phyloP scores from a whole-genome alignment of 2,888 invertebrate species.

The Nebria brevicollis region DNA sequence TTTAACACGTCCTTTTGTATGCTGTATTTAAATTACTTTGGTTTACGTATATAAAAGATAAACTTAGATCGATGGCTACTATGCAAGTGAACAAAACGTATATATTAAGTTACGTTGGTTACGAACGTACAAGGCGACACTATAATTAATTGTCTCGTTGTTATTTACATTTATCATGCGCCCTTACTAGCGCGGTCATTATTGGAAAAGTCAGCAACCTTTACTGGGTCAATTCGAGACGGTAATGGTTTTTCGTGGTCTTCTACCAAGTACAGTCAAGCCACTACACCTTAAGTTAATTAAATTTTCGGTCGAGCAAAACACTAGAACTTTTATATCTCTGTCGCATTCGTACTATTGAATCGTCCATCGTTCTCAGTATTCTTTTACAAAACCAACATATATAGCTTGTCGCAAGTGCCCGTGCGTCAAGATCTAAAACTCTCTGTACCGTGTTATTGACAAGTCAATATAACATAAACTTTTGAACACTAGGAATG shows the following conservation, averaged over 20 bases:
- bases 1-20: no score
- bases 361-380: not conserved
- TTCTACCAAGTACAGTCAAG: constrained; percentile 22
- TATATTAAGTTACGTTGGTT: not conserved
- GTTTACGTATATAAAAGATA: not conserved
- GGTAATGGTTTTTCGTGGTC: constrained; percentile 44
- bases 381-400: constrained; percentile 11
- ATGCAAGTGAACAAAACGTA: not conserved
- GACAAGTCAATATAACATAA: not conserved
- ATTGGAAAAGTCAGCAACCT: constrained; percentile 43
- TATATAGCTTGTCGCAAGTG: not conserved
- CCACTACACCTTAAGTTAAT: constrained; percentile 42
- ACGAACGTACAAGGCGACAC: not conserved
- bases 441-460: not conserved
- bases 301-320: constrained; percentile 29
- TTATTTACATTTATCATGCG: constrained; percentile 44
- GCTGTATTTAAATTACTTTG: not conserved
- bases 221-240: constrained; percentile 42
- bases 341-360: not conserved
- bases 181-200: constrained; percentile 21
- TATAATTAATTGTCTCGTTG: constrained; percentile 40
- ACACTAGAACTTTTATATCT: not conserved
- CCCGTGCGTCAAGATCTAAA: no score
- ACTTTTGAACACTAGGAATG: not conserved
- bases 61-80: not conserved